Conservation (phyloP, 2,888 invertebrate genomes). For the Eilema depressum region DNA sequence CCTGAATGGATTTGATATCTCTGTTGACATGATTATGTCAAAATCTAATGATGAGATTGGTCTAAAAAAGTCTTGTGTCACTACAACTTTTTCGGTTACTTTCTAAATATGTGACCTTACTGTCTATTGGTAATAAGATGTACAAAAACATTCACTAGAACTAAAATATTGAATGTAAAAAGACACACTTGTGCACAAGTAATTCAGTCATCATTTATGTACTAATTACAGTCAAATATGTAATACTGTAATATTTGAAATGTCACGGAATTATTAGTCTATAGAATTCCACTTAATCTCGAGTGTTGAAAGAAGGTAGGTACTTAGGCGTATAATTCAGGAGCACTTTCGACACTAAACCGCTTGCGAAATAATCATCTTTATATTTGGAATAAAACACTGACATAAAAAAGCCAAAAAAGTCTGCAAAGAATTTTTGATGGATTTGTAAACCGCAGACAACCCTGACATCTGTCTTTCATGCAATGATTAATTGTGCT, state of each 20-base stretch:
- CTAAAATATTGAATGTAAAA: too few species aligned
- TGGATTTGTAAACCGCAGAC: neutral
- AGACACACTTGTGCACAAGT: too few species aligned
- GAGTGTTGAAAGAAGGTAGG: neutral
- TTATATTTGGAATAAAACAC: neutral
- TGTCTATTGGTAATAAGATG: too few species aligned
- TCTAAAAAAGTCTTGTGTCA: neutral
- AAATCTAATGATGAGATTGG: neutral
- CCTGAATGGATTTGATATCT: neutral
- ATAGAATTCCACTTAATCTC: too few species aligned
- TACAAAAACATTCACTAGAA: too few species aligned
- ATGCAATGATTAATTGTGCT: conserved; percentile 4
- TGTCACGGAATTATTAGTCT: too few species aligned
- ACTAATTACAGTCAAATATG: neutral
- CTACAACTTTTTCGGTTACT: too few species aligned
- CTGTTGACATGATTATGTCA: neutral
- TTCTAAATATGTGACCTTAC: too few species aligned
- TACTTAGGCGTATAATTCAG: neutral
- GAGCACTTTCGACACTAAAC: neutral
- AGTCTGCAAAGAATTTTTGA: neutral
- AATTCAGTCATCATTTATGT: too few species aligned
- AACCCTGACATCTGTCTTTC: neutral
- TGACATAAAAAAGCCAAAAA: neutral
- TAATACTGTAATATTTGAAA: neutral
- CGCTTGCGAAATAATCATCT: neutral